These are phyloP conservation scores for Pampus argenteus DNA, from an alignment of 2,797 vertebrate genomes.

Conservation along the genomic window DNA sequence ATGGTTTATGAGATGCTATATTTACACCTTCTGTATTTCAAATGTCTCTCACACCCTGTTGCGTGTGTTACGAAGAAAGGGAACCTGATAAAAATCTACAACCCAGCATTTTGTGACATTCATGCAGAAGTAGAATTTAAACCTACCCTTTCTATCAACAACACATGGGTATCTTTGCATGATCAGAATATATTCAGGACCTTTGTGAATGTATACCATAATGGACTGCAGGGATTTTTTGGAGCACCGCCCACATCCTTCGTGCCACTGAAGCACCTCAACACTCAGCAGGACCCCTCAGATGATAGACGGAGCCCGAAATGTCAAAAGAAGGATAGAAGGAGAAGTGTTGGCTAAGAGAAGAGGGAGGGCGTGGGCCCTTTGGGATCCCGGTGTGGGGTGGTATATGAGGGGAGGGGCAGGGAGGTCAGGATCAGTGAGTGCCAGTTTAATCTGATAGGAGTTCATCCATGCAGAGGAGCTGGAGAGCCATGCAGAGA, in stretches of 20 bases:
- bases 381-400: slow-evolving; percentile 62
- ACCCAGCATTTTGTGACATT: slow-evolving; percentile 36
- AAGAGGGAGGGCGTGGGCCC: slow-evolving; percentile 34
- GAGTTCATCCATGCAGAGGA: slow-evolving; percentile 82
- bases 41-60: slow-evolving; percentile 23
- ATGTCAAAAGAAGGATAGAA: slow-evolving; percentile 77
- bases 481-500: slow-evolving; percentile 77
- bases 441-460: slow-evolving; percentile 81
- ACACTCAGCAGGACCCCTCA: slow-evolving; percentile 73
- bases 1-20: slow-evolving; percentile 35
- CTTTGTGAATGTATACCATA: slow-evolving; percentile 65
- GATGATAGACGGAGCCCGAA: slow-evolving; percentile 77
- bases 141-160: slow-evolving; percentile 8
- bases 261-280: slow-evolving; percentile 64
- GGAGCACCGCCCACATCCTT: slow-evolving; percentile 13
- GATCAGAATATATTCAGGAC: slow-evolving; percentile 60
- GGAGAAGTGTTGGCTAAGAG: slow-evolving; percentile 60
- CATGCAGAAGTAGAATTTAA: slow-evolving; percentile 29
- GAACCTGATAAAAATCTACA: slow-evolving; percentile 21
- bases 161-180: slow-evolving; percentile 27
- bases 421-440: slow-evolving; percentile 68
- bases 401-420: slow-evolving; percentile 45
- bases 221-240: slow-evolving; percentile 50
- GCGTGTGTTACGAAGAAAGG: slow-evolving; percentile 14
- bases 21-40: slow-evolving; percentile 29